These are phyloP conservation scores for Limnephilus rhombicus DNA, from an alignment of 2,888 invertebrate species.

Conservation along the genomic window DNA sequence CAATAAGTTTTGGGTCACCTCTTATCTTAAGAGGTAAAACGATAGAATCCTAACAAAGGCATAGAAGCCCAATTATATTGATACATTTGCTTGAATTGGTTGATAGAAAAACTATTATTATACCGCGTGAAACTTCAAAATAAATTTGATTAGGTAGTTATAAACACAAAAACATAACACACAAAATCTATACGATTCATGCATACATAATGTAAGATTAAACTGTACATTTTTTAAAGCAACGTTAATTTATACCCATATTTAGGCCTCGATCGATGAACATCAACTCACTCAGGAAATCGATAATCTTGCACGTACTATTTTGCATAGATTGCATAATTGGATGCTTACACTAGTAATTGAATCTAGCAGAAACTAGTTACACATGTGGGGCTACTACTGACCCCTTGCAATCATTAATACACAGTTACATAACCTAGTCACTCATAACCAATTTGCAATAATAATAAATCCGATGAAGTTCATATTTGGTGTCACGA, in stretches of 20 bases:
- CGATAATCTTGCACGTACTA: neutral
- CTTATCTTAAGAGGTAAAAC: neutral
- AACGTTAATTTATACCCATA: neutral
- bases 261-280: neutral
- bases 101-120: neutral
- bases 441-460: neutral
- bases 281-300: neutral
- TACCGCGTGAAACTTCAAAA: neutral
- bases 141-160: neutral
- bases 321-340: slow-evolving; percentile 1
- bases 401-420: neutral
- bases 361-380: neutral
- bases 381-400: neutral
- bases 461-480: neutral
- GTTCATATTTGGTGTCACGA: neutral
- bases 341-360: slow-evolving; percentile 1
- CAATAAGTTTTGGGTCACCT: neutral
- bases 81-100: neutral
- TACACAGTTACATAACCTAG: neutral
- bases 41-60: neutral
- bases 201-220: neutral
- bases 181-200: neutral
- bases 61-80: neutral
- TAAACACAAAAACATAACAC: neutral
- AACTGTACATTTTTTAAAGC: neutral